Percentiles rank a stretch among this genome's conserved stretches.
Evolutionary conservation across 2,888 invertebrate genomes (phyloP).

Genomic region (Mythimna pallens): DNA sequence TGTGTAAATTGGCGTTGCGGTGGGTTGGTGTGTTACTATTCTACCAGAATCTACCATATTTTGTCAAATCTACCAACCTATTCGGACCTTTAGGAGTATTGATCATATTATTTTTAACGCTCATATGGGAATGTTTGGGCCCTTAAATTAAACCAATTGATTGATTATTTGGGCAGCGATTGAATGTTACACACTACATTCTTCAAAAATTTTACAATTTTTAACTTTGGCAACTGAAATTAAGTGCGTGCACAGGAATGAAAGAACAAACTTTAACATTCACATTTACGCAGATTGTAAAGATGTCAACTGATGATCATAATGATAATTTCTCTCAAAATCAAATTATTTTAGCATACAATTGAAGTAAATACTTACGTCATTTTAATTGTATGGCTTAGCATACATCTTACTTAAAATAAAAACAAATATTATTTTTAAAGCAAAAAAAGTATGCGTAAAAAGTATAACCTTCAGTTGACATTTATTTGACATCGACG

Average conservation of each 20-base stretch:
- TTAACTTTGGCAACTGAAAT: no score
- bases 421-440: neutral
- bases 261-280: constrained; percentile 19
- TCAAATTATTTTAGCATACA: neutral
- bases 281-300: neutral
- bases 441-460: neutral
- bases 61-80: constrained; percentile 1
- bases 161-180: neutral
- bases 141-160: neutral
- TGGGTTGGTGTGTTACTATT: constrained; percentile 9
- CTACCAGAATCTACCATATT: constrained; percentile 4
- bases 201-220: no score
- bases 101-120: no score
- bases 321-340: neutral
- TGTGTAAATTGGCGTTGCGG: constrained; percentile 58
- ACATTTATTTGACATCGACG: constrained; percentile 50
- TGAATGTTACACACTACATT: no score
- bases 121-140: neutral
- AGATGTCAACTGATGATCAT: neutral
- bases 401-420: neutral
- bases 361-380: neutral
- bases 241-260: neutral
- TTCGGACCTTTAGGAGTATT: neutral
- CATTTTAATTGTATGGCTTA: fast-evolving
- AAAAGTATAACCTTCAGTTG: constrained; percentile 9